Evolutionary conservation across 1,140 invertebrate genomes (phyloP), one percentile per base, ranked within the genome.

Genomic region (Pachyrhynchus sulphureomaculatus): DNA sequence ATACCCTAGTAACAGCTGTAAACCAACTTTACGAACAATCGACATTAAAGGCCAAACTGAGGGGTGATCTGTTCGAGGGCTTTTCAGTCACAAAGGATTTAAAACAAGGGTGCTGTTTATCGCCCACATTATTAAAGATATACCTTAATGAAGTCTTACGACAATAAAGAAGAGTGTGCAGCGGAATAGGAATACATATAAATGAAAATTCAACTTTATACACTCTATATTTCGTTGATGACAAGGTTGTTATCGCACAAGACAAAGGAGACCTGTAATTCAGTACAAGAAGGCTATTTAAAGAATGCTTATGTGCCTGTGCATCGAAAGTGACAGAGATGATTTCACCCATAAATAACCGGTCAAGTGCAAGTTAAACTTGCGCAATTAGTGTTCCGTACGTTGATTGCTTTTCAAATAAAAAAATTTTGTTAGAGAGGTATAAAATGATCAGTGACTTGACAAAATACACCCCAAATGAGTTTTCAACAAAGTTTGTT

Each of bases 221-320:
- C 18, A 51, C 48, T 17, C 48, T 51, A 6, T 29, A 51, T 8
- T 51, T 51, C 20, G 48, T 32, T 2, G 32, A 51, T 34, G 49
- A 37, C 13, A 33, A 53, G n/a, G 36, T 53, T 3, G 33, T 53
- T 3, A 12, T 6, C 10, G 20, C 5, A 1, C 17, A 39, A n/a
- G 36, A 53, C 21, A 39, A 53, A 39, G 34, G 21, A 20, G 49
- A 39, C 23, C 12, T 39, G 10, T 33, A 39, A 53, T 53, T 34
- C 21, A 53, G 37, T 33, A 29, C 48, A 12, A 51, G 29, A 51
- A 47, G 24, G 8, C 8, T 4, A 8, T 26, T 26, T 26, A 26
- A 26, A 26, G 24, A 8, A 26, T 3, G 24, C 3, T 4, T 26
- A 8, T n/a, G 24, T 26, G 24, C 3, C 24, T 26, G 3, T 26